Base-by-base conservation (phyloP, 2,113 vertebrate genomes). In the Python bivittatus region DNA sequence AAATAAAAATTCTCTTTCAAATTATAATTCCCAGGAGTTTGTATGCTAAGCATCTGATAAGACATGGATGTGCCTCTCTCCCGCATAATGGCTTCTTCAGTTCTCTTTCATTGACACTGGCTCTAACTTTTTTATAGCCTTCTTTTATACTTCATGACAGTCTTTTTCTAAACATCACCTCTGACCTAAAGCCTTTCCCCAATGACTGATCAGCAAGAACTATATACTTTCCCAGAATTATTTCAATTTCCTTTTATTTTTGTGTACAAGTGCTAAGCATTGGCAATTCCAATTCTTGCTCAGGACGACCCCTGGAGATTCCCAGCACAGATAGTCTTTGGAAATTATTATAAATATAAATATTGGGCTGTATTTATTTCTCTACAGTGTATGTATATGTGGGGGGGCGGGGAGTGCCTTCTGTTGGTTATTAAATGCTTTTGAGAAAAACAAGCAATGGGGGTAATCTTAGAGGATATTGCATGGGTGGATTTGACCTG, bases 401-500 rank as follows among this genome's bases (percentile, higher is more conserved):
- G 27, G 29, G 68, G 33, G 38, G 13, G 23, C 13, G 12, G 12
- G 11, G 44, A 25, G 58, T 2, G n/a, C 6, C 85, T 29, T 86
- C 25, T 86, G 27, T 17, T 42, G 58, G 4, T 88, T 20, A 42
- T 29, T 3, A 38, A 13, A 42, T 38, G 61, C 58, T 61, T 61
- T 68, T 33, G 0, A 29, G 1, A 29, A 15, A 29, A 44, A 44
- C 20, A 42, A 90, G 53, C n/a, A 29, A 33, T 8, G 25, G 9
- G 4, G 15, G 25, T 60, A 60, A 57, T 20, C 48, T 86, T 22
- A 42, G 72, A 1, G 83, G 27, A 0, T 0, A 0, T 42, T 29
- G 7, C 12, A 88, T 48, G 11, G 44, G 11, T 64, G 8, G 3
- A 33, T 86, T 33, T 91, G 20, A 85, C 33, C 38, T 20, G 17